These are phyloP conservation scores for Zaprionus vittiger DNA, from an alignment of 1,140 invertebrate species.

Conservation along the genomic window DNA sequence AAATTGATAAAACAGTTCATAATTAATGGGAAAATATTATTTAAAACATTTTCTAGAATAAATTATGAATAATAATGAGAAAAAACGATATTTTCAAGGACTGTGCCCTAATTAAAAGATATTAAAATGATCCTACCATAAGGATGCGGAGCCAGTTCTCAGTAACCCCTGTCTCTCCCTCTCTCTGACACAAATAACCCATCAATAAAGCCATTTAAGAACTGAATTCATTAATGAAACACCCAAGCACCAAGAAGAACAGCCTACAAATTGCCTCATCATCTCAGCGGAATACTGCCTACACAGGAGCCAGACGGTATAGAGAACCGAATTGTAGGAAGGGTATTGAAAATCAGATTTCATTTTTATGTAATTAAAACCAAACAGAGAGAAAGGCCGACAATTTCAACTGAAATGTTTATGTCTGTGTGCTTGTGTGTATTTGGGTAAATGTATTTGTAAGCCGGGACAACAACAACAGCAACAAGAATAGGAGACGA, in stretches of 20 bases:
- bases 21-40: neutral
- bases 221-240: constrained; percentile 57
- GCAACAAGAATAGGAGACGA: constrained; percentile 24
- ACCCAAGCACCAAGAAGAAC: constrained; percentile 34
- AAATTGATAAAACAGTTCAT: neutral
- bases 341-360: constrained; percentile 48
- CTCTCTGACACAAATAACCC: neutral
- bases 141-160: constrained; percentile 18
- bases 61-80: neutral
- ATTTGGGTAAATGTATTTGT: constrained; percentile 7
- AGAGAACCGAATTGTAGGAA: constrained; percentile 30
- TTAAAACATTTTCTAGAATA: neutral
- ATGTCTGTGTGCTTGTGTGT: neutral
- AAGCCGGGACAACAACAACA: constrained; percentile 37
- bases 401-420: constrained; percentile 10
- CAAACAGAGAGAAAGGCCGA: constrained; percentile 25
- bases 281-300: neutral
- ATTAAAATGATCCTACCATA: neutral
- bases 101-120: neutral
- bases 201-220: constrained; percentile 21
- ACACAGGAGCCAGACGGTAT: neutral
- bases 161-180: constrained; percentile 4
- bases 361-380: constrained; percentile 59
- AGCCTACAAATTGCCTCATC: constrained; percentile 35
- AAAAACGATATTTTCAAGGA: neutral